These are phyloP conservation scores for Stenodera caucasica DNA, from an alignment of 2,888 invertebrate genomes.

Conservation along the genomic window DNA sequence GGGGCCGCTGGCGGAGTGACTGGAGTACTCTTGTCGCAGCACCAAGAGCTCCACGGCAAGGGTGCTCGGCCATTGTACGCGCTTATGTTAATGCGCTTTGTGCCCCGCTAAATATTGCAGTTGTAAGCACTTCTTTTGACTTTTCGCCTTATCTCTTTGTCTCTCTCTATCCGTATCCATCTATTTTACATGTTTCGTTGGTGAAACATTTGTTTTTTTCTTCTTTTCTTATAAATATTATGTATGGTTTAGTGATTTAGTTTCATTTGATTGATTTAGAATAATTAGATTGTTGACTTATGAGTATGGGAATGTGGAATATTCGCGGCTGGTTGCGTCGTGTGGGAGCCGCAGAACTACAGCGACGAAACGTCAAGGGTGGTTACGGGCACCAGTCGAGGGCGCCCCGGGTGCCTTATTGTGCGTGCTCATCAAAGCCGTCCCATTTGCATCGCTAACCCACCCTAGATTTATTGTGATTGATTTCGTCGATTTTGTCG, in stretches of 20 bases:
- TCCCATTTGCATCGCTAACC: conserved; percentile 2
- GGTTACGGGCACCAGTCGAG: conserved; percentile 26
- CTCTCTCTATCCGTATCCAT: background rate
- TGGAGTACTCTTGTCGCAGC: conserved; percentile 45
- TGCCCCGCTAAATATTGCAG: conserved; percentile 44
- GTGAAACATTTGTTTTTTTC: too few relatives aligned
- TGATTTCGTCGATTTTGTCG: background rate
- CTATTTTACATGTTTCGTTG: background rate
- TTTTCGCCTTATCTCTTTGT: conserved; percentile 34
- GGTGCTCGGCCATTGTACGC: conserved; percentile 43
- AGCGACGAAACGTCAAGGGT: conserved; percentile 35
- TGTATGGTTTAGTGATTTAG: too few relatives aligned
- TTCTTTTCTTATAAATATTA: too few relatives aligned
- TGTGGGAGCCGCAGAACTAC: conserved; percentile 47
- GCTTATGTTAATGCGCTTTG: conserved; percentile 49
- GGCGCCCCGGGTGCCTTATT: conserved; percentile 29
- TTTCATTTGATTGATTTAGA: background rate
- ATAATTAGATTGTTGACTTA: background rate
- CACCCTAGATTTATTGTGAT: background rate
- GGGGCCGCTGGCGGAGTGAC: conserved; percentile 39
- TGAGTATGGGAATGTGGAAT: conserved; percentile 41
- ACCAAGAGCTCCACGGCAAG: conserved; percentile 41
- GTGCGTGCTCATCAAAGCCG: conserved; percentile 35
- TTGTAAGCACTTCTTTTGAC: conserved; percentile 45
- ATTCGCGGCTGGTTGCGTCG: conserved; percentile 44